Conservation (phyloP, 2,797 vertebrate species). For the Tachyglossus aculeatus region DNA sequence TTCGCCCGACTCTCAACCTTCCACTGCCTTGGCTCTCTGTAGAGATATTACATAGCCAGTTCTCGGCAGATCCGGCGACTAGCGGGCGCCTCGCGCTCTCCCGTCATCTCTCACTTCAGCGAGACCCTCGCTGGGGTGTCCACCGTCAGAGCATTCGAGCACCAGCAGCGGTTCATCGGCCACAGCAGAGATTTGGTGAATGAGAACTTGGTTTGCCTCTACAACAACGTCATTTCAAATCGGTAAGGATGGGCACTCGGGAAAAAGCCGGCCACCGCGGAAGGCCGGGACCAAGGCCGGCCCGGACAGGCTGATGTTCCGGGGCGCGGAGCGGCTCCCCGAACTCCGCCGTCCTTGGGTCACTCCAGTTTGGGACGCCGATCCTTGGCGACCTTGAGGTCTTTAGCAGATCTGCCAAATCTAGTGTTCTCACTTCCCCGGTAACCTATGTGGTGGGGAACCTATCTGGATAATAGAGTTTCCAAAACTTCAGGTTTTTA, state of each 20-base stretch:
- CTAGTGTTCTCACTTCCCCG: too few species aligned
- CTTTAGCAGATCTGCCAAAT: too few species aligned
- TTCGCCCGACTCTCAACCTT: not conserved
- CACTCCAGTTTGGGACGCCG: too few species aligned
- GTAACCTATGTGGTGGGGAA: too few species aligned
- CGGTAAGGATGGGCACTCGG: slow-evolving; percentile 51
- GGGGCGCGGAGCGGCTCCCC: too few species aligned
- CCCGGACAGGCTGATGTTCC: too few species aligned
- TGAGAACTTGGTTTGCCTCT: slow-evolving; percentile 72
- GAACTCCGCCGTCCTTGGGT: too few species aligned
- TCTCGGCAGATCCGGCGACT: slow-evolving; percentile 60
- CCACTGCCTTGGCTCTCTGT: not conserved
- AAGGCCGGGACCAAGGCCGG: too few species aligned
- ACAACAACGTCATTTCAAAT: slow-evolving; percentile 70
- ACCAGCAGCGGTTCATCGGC: slow-evolving; percentile 65
- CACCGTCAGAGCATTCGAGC: slow-evolving; percentile 63
- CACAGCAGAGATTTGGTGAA: slow-evolving; percentile 63
- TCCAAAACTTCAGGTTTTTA: too few species aligned
- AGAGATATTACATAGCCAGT: slow-evolving; percentile 61
- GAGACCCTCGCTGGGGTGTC: slow-evolving; percentile 61
- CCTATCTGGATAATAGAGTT: too few species aligned
- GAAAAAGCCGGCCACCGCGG: too few species aligned
- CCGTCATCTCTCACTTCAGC: slow-evolving; percentile 68
- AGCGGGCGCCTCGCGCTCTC: slow-evolving; percentile 51
- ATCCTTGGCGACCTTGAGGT: too few species aligned